phyloP scores from a whole-genome alignment of 2,797 vertebrate genomes.

The Coluber constrictor region DNA sequence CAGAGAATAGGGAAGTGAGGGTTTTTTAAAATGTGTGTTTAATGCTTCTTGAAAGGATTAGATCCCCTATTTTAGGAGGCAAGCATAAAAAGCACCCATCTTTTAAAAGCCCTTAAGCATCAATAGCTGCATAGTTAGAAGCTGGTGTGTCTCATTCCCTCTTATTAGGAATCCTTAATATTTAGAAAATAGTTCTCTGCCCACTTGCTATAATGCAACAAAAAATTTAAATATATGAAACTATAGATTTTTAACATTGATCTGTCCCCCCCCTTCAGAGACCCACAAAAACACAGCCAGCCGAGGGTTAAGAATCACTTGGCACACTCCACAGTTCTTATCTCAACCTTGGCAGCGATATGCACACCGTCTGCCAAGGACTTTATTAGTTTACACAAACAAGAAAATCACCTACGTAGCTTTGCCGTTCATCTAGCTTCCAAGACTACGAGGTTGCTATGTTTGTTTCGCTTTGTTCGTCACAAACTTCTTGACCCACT shows the following conservation, averaged over 20 bases:
- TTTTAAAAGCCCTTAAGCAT: slow-evolving; percentile 45
- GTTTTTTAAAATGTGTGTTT: background rate
- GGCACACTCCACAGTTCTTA: too few species aligned
- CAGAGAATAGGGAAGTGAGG: slow-evolving; percentile 15
- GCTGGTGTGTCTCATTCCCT: slow-evolving; percentile 32
- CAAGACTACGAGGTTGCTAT: too few species aligned
- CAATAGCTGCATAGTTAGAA: slow-evolving; percentile 50
- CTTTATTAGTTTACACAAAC: too few species aligned
- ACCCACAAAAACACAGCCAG: too few species aligned
- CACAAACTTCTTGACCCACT: too few species aligned
- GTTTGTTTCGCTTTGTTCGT: too few species aligned
- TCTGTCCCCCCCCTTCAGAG: too few species aligned
- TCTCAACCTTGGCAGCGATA: too few species aligned
- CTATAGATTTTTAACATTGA: background rate
- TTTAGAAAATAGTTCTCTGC: slow-evolving; percentile 41
- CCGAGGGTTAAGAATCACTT: too few species aligned
- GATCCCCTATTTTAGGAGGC: slow-evolving; percentile 2
- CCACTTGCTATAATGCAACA: slow-evolving; percentile 30
- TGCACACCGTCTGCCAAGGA: too few species aligned
- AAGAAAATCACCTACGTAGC: too few species aligned
- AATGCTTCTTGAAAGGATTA: slow-evolving; percentile 23
- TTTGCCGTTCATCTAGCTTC: too few species aligned
- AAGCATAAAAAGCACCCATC: slow-evolving; percentile 42
- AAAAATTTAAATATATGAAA: slow-evolving; percentile 33
- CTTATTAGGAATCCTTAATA: slow-evolving; percentile 34